Percentiles rank a stretch among this genome's conserved stretches.
Evolutionary conservation across 2,113 vertebrate species (phyloP).

Genomic region (Solea solea): DNA sequence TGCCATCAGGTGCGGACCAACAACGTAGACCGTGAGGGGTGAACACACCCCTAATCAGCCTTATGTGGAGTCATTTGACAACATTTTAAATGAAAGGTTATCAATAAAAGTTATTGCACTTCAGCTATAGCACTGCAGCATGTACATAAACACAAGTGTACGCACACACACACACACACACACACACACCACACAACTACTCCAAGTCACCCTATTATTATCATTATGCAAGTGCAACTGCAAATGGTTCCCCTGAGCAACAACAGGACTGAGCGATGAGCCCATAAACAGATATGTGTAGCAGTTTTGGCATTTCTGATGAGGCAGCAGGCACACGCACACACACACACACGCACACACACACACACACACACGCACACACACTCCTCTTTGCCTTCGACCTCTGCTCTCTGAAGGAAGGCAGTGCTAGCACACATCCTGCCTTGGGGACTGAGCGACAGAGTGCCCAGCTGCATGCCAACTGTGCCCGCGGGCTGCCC

Average conservation of each 20-base stretch:
- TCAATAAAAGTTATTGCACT: too few species aligned
- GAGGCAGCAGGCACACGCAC: constrained; percentile 55
- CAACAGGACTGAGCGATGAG: constrained; percentile 68
- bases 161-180: not conserved
- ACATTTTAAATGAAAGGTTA: too few species aligned
- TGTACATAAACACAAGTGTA: too few species aligned
- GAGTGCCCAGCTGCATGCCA: constrained; percentile 81
- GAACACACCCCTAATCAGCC: too few species aligned
- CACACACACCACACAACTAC: constrained; percentile 44
- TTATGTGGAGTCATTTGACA: too few species aligned
- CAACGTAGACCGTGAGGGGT: too few species aligned
- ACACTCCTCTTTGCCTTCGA: constrained; percentile 67
- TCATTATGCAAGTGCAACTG: constrained; percentile 78
- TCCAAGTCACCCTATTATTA: constrained; percentile 74
- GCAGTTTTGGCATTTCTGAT: constrained; percentile 72
- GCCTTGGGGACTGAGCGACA: constrained; percentile 71
- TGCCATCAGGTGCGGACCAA: too few species aligned
- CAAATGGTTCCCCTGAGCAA: constrained; percentile 74
- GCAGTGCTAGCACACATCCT: constrained; percentile 64
- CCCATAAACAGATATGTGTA: constrained; percentile 70
- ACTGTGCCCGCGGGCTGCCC: constrained; percentile 77
- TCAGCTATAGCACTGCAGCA: too few species aligned
- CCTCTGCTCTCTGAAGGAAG: constrained; percentile 74
- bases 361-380: constrained; percentile 26
- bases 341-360: too few species aligned